Conservation (phyloP, 2,888 invertebrate genomes). For the Linyphia triangularis region DNA sequence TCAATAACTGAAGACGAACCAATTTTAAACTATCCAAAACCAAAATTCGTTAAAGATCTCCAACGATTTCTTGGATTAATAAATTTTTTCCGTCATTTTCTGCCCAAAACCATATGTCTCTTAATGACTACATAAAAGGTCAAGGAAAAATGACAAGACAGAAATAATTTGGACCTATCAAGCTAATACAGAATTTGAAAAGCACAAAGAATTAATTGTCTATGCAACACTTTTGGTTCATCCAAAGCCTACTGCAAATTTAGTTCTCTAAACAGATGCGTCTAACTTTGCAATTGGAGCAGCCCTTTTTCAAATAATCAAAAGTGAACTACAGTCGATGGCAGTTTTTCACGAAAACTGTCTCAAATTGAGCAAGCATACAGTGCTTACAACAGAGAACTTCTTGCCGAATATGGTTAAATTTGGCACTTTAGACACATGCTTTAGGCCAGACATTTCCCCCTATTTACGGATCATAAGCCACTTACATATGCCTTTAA, state of each 20-base stretch:
- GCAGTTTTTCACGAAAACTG: slow-evolving; percentile 27
- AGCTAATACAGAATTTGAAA: not conserved
- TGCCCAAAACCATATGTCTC: not conserved
- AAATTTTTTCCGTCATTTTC: not conserved
- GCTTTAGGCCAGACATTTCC: slow-evolving; percentile 41
- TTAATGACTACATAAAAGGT: not conserved
- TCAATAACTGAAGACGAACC: not conserved
- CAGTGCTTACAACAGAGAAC: slow-evolving; percentile 76
- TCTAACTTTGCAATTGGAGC: not conserved
- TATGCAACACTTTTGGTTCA: not conserved
- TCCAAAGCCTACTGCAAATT: not conserved
- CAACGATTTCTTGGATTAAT: not conserved
- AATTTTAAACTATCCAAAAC: not conserved
- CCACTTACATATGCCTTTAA: slow-evolving; percentile 75
- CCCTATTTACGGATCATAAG: slow-evolving; percentile 38
- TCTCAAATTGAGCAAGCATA: not conserved
- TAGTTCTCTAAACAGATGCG: not conserved
- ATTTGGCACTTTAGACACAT: slow-evolving; percentile 70
- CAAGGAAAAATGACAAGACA: not conserved
- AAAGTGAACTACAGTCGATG: slow-evolving; percentile 62
- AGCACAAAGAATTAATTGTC: not conserved
- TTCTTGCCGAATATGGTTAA: slow-evolving; percentile 76
- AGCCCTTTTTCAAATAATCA: slow-evolving; percentile 76
- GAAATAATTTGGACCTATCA: not conserved
- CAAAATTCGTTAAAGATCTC: not conserved